Base-by-base conservation (phyloP, 1,140 invertebrate genomes). In the Conus betulinus region DNA sequence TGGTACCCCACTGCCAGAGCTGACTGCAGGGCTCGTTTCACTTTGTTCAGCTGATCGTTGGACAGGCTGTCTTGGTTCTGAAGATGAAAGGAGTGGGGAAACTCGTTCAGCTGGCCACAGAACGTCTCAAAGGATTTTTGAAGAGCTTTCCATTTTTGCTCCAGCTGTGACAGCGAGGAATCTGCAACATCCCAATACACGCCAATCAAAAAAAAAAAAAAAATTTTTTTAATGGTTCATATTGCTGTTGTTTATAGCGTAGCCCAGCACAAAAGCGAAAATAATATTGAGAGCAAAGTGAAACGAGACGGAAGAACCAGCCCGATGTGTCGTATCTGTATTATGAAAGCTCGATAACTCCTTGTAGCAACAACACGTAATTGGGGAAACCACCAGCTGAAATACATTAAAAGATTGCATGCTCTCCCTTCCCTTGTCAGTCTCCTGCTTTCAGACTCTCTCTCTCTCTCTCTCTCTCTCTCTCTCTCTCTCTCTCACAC, bases 81-180 rank as follows among this genome's bases (percentile, higher is more conserved):
- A 5, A 87, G 71, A 17, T 78, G 85, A 23, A 87, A 87, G 51
- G 71, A 71, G 74, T 87, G 67, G 8, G 85, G 85, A 60, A 78
- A 78, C 4, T 79, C 85, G 3, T 76, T 51, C 71, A 87, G 85
- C 85, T 87, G 85, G n/a, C 3, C 0, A 27, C 25, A 51, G 52
- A 87, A 87, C 23, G 13, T 6, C 53, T 53, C 39, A 51, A 39
- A 78, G 10, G 51, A 23, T 53, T 15, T 81, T 15, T 81, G 79
- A 7, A 81, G 39, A 17, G 79, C 7, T 51, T 23, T 81, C 79
- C 39, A 81, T 8, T 81, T 13, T 53, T 81, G 17, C 17, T 52
- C 79, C 51, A 81, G 79, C 51, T 39, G 20, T 13, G 39, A 53
- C 23, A 51, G 52, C 3, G 39, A 53, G 10, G 51, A 7, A 55